Evolutionary conservation across 1,140 invertebrate species (phyloP).

Genomic region (Drosophila micromelanica): DNA sequence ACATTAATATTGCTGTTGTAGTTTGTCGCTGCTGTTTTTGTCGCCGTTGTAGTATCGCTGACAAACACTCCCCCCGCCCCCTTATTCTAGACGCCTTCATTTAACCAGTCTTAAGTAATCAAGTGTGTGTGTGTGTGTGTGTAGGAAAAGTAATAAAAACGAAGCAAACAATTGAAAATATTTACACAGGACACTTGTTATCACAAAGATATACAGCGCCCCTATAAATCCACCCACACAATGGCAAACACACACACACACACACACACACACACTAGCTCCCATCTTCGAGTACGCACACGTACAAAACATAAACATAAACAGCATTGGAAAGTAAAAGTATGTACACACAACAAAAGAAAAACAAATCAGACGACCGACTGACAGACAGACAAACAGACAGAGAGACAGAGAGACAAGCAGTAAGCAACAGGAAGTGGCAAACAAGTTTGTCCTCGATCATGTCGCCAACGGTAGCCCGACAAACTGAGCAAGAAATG

Average conservation of each 20-base stretch:
- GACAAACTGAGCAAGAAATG: constrained; percentile 49
- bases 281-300: constrained; percentile 2
- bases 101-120: constrained; percentile 42
- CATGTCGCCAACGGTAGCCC: neutral
- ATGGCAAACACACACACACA: neutral
- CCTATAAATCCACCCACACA: constrained; percentile 24
- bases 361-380: constrained; percentile 67
- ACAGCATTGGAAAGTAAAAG: constrained; percentile 59
- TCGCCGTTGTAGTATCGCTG: too few species aligned
- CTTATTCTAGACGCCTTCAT: constrained; percentile 17
- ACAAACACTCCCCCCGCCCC: too few species aligned
- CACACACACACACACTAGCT: neutral
- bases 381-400: constrained; percentile 41
- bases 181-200: constrained; percentile 82
- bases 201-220: constrained; percentile 70
- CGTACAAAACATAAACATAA: constrained; percentile 53
- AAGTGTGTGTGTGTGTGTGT: constrained; percentile 31
- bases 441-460: constrained; percentile 50
- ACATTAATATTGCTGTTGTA: constrained; percentile 62
- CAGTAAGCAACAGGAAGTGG: constrained; percentile 69
- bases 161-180: constrained; percentile 81
- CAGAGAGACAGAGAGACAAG: constrained; percentile 46
- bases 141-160: constrained; percentile 74
- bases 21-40: constrained; percentile 24
- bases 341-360: constrained; percentile 36